Evolutionary conservation across 2,113 vertebrate species (phyloP).

Genomic region (Herpetotheres cachinnans): DNA sequence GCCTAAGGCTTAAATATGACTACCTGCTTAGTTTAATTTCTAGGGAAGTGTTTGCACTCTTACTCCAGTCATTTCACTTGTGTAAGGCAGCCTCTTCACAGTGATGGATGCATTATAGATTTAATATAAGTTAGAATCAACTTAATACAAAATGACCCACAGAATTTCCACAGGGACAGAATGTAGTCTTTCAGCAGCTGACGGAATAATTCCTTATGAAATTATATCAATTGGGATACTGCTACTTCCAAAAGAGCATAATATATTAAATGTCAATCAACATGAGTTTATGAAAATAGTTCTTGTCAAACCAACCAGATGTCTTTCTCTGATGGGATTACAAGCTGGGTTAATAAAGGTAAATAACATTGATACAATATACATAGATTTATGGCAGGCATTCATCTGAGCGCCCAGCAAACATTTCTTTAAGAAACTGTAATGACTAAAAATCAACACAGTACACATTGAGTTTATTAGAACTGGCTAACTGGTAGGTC

Average conservation of each 20-base stretch:
- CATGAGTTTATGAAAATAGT: constrained; percentile 35
- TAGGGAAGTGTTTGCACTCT: not conserved
- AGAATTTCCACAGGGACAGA: constrained; percentile 41
- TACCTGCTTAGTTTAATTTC: constrained; percentile 31
- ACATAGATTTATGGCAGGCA: not conserved
- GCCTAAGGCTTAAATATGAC: not conserved
- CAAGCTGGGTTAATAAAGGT: constrained; percentile 22
- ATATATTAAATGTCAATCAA: constrained; percentile 50
- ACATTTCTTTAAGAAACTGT: not conserved
- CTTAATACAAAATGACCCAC: constrained; percentile 42
- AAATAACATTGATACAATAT: not conserved
- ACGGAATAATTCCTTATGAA: constrained; percentile 40
- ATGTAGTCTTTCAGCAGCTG: not conserved
- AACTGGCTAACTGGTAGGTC: not conserved
- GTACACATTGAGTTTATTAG: constrained; percentile 35
- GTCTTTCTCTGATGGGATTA: constrained; percentile 51
- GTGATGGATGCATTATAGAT: not conserved
- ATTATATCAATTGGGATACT: not conserved
- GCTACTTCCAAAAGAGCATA: not conserved
- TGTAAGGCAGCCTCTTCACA: not conserved
- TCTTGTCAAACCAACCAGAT: constrained; percentile 49
- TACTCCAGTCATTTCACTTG: not conserved
- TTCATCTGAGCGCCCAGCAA: not conserved
- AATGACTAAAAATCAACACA: constrained; percentile 25
- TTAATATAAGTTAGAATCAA: constrained; percentile 30